Base-by-base conservation (phyloP, 2,888 invertebrate genomes). In the Latrodectus hesperus region DNA sequence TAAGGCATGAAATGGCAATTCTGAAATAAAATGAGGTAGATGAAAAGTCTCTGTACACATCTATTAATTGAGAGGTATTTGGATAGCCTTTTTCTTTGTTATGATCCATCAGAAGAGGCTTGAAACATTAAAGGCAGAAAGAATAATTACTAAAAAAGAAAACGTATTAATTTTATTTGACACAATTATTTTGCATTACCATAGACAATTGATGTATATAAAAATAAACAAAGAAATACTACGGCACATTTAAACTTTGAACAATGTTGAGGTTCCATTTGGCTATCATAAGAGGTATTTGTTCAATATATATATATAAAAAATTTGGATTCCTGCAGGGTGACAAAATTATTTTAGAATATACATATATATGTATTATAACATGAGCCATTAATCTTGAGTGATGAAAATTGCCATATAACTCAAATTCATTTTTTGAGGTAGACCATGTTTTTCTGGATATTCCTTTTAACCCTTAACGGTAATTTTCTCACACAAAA, bases 1-100 rank as follows among this genome's bases (percentile, higher is more conserved):
- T 73, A 73, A 78, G 73, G 73, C 60, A 78, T 73, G 78, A 72
- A 78, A 73, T 67, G 68, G 67, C 78, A 84, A 73, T 71, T 70
- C 77, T 65, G 74, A 84, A 84, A 78, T 73, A 52, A 84, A 74
- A 52, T 86, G 86, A 86, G 86, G 86, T 86, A 86, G 86, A 76
- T 81, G 76, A 53, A 76, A 80, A 74, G 70, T 73, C 16, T 60
- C 52, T 38, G 65, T 52, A 22, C 52, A 65, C 53, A 79, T 67
- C 72, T 68, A 73, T 72, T 78, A 76, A 78, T 84, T 71, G 22
- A 83, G 84, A 84, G 84, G 84, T 84, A 84, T 73, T 78, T 38
- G 60, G 73, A 22, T n/a, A 71, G 9, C 67, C 75, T 79, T 51
- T 64, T 10, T 53, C 17, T 26, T 74, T 17, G 22, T 8, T 74